Conservation (phyloP, 1,140 invertebrate genomes). For the Cydia strobilella region DNA sequence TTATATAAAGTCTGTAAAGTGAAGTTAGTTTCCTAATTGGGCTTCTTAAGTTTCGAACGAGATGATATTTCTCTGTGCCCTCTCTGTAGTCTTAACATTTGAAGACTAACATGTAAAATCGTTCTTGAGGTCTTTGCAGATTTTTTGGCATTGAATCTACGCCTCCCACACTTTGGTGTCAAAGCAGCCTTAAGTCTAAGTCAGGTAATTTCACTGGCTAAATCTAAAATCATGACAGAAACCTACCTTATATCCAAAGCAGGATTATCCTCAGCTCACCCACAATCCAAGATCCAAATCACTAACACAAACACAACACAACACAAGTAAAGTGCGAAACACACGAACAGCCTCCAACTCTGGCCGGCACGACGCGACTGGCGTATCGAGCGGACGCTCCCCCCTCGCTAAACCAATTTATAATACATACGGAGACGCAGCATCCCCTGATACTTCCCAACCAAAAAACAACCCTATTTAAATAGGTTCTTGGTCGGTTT, state of each 20-base stretch:
- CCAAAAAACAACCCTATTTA: slow-evolving; percentile 48
- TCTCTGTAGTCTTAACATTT: too few species aligned
- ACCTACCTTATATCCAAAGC: slow-evolving; percentile 6
- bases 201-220: too few species aligned
- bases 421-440: slow-evolving; percentile 79
- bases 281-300: slow-evolving; percentile 16
- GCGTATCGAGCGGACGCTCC: slow-evolving; percentile 73
- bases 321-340: slow-evolving; percentile 19
- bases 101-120: too few species aligned
- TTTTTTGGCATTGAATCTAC: too few species aligned
- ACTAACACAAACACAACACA: slow-evolving; percentile 9
- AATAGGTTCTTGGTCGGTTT: slow-evolving; percentile 37
- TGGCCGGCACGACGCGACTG: slow-evolving; percentile 62
- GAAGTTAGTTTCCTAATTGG: too few species aligned
- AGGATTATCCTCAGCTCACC: slow-evolving; percentile 1
- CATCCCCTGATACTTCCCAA: slow-evolving; percentile 58
- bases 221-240: not conserved
- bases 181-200: too few species aligned
- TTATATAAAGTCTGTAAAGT: too few species aligned
- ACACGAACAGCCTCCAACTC: slow-evolving; percentile 37
- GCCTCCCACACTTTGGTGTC: too few species aligned
- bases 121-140: too few species aligned
- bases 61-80: too few species aligned
- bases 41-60: too few species aligned
- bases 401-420: slow-evolving; percentile 79